Evolutionary conservation across 2,888 invertebrate genomes (phyloP).

Genomic region (Meganola albula): DNA sequence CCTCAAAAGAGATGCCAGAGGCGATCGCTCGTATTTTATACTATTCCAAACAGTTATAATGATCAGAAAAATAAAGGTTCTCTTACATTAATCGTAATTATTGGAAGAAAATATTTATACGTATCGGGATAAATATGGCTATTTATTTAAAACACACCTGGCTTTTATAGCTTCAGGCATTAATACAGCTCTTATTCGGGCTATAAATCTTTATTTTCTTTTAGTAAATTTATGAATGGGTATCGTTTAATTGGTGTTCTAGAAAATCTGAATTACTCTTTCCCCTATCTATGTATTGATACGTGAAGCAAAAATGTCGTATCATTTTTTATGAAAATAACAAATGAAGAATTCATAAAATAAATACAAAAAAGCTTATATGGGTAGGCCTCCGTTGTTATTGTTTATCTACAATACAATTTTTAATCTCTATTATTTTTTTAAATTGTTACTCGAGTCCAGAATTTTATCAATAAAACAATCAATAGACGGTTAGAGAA

Average conservation of each 20-base stretch:
- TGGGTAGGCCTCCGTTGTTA: too few relatives aligned
- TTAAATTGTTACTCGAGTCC: constrained; percentile 9
- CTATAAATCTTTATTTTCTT: constrained; percentile 19
- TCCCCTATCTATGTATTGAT: too few relatives aligned
- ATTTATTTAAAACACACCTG: constrained; percentile 58
- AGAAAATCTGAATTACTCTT: too few relatives aligned
- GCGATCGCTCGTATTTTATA: constrained; percentile 39
- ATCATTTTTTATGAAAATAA: too few relatives aligned
- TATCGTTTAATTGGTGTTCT: constrained; percentile 27
- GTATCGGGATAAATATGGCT: constrained; percentile 41
- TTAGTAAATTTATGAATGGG: constrained; percentile 25
- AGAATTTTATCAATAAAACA: constrained; percentile 20
- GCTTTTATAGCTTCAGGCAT: constrained; percentile 33
- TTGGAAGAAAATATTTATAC: constrained; percentile 44
- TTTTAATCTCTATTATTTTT: not conserved
- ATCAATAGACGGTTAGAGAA: constrained; percentile 17
- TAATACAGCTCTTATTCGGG: constrained; percentile 8
- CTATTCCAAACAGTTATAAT: constrained; percentile 36
- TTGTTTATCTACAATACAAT: not conserved
- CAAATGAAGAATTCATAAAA: too few relatives aligned
- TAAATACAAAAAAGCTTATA: too few relatives aligned
- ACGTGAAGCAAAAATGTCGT: too few relatives aligned
- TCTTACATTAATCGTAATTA: constrained; percentile 59
- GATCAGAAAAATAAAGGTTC: constrained; percentile 44
- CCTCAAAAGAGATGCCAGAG: constrained; percentile 24